Percentiles rank a stretch among this genome's conserved stretches.
Evolutionary conservation across 2,888 invertebrate species (phyloP).

Genomic region (Selenia dentaria): DNA sequence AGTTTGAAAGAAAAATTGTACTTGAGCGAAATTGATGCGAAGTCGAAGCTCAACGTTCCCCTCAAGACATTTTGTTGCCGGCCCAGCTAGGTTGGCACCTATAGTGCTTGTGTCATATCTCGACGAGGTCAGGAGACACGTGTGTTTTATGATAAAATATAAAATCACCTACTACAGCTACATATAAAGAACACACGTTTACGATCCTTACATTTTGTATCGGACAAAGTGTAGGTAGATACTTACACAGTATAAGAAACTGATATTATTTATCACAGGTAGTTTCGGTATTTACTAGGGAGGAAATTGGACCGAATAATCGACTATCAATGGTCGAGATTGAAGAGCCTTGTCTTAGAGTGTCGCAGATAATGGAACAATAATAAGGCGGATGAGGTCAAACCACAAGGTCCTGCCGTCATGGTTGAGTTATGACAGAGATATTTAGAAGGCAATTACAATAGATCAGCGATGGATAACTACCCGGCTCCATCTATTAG

Average conservation of each 20-base stretch:
- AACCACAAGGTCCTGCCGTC: conserved; percentile 14
- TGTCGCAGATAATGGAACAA: conserved; percentile 27
- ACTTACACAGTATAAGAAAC: conserved; percentile 16
- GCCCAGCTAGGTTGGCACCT: conserved; percentile 17
- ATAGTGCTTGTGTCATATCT: conserved; percentile 34
- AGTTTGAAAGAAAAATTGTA: conserved; percentile 11
- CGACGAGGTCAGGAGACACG: conserved; percentile 47
- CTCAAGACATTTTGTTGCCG: conserved; percentile 1
- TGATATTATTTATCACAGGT: conserved; percentile 27
- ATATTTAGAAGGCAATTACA: conserved; percentile 31
- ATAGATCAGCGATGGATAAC: conserved; percentile 23
- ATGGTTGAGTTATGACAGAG: conserved; percentile 29
- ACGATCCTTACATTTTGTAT: conserved; percentile 48
- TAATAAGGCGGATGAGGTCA: conserved; percentile 28
- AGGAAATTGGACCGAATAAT: conserved; percentile 27
- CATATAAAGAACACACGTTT: conserved; percentile 41
- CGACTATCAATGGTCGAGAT: conserved; percentile 27
- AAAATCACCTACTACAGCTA: conserved; percentile 50
- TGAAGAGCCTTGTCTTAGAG: conserved; percentile 19
- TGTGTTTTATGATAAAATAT: conserved; percentile 68
- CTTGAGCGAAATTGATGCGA: conserved; percentile 5
- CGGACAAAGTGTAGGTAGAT: conserved; percentile 24
- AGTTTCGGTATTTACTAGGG: conserved; percentile 15
- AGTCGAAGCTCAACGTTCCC: conserved; percentile 17
- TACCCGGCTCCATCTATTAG: conserved; percentile 23